Percentiles rank a stretch among this genome's conserved stretches.
Conservation (phyloP, 2,888 invertebrate species). For the Thecophora atra region DNA sequence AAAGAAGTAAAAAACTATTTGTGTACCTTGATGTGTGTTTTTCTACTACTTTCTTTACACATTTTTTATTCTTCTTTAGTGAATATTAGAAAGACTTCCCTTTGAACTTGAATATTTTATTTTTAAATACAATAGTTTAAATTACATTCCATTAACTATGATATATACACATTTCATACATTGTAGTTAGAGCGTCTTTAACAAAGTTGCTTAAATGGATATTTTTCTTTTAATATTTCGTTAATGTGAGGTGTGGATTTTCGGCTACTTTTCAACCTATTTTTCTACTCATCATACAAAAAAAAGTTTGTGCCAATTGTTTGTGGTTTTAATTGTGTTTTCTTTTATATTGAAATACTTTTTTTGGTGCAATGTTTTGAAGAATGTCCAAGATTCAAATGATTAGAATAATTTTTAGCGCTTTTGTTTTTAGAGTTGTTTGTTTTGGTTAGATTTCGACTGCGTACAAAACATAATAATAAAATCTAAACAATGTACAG, state of each 20-base stretch:
- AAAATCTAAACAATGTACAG: conserved; percentile 27
- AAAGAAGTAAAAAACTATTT: no score
- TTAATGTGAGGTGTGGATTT: not conserved
- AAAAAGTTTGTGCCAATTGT: not conserved
- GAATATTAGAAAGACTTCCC: no score
- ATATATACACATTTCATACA: conserved; percentile 36
- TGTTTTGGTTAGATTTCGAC: conserved; percentile 20
- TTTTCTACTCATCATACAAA: conserved; percentile 2
- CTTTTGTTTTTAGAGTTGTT: no score
- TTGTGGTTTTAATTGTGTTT: conserved; percentile 10
- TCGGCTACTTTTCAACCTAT: conserved; percentile 18
- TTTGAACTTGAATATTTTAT: conserved; percentile 17
- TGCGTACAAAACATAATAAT: conserved; percentile 26
- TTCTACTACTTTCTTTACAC: no score
- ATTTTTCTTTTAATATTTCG: not conserved
- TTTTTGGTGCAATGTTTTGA: not conserved
- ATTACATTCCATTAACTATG: conserved; percentile 15
- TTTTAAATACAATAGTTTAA: conserved; percentile 32
- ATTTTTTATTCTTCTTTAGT: not conserved
- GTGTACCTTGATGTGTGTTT: no score
- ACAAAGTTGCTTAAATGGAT: conserved; percentile 11
- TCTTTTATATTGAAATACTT: not conserved
- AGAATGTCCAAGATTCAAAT: no score
- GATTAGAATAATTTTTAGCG: not conserved
- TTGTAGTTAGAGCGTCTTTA: conserved; percentile 12